Evolutionary conservation across 2,113 vertebrate genomes (phyloP).

Genomic region (Otis tarda): DNA sequence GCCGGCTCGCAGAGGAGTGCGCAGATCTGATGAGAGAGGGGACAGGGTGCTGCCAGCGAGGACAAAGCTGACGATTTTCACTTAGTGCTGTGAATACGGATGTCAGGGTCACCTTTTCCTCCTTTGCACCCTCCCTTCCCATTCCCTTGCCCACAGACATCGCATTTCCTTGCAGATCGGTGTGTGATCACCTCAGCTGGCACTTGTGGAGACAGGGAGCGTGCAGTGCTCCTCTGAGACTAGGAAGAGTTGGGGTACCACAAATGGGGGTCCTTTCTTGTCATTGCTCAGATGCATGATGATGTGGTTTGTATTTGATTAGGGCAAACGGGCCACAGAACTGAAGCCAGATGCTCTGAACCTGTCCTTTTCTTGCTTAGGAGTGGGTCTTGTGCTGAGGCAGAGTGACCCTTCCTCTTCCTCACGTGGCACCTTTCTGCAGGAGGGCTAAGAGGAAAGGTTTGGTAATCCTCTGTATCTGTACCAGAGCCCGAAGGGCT

Average conservation of each 20-base stretch:
- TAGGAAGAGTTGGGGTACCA: neutral
- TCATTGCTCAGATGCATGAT: neutral
- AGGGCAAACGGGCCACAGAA: neutral
- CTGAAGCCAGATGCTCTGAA: neutral
- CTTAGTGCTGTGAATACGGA: neutral
- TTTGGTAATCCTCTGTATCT: neutral
- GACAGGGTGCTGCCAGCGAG: neutral
- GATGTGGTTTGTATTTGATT: neutral
- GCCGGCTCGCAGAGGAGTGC: constrained; percentile 54
- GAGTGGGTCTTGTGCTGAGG: neutral
- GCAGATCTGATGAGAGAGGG: constrained; percentile 35
- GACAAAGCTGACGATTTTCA: constrained; percentile 27
- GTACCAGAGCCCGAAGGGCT: neutral
- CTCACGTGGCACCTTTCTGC: accelerated
- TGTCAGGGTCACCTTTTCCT: constrained; percentile 51
- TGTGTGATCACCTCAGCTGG: neutral
- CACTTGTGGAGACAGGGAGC: accelerated
- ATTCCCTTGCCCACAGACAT: neutral
- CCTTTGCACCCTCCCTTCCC: neutral
- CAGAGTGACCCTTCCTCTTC: neutral
- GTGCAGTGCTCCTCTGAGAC: neutral
- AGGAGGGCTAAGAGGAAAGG: neutral
- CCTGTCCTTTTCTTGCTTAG: no score
- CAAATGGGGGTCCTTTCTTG: neutral
- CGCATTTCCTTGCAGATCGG: neutral